Conservation (phyloP, 2,888 invertebrate species). For the Sphinx pinastri region DNA sequence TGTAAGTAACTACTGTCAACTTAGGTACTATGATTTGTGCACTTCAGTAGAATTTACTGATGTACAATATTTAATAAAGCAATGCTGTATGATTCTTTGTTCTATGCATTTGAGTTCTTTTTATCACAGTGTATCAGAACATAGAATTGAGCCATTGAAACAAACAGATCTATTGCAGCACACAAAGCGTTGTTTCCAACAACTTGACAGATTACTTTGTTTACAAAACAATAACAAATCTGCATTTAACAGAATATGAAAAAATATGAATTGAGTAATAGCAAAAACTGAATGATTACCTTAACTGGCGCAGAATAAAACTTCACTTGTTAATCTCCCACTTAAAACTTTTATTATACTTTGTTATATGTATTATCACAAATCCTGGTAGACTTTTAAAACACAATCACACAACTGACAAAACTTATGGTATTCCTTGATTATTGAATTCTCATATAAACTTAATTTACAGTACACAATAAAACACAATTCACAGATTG, state of each 20-base stretch:
- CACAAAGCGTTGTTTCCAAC: not conserved
- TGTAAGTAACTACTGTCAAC: not conserved
- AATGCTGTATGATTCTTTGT: not conserved
- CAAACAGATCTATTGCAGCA: not conserved
- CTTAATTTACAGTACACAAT: constrained; percentile 84
- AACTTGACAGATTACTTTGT: not conserved
- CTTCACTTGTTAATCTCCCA: constrained; percentile 82
- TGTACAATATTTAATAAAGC: not conserved
- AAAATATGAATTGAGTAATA: not conserved
- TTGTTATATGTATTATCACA: constrained; percentile 90
- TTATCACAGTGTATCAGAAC: no score
- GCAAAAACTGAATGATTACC: constrained; percentile 61
- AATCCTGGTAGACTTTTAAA: constrained; percentile 89
- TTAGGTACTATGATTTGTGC: not conserved
- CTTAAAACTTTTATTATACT: constrained; percentile 85
- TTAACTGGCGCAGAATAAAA: constrained; percentile 76
- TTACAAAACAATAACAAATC: constrained; percentile 15
- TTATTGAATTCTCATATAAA: constrained; percentile 82
- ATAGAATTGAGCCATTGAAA: not conserved
- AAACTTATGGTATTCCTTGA: constrained; percentile 80
- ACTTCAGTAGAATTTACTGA: not conserved
- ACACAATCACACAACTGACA: constrained; percentile 87
- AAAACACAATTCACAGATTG: constrained; percentile 80
- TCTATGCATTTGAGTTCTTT: not conserved
- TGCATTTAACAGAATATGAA: not conserved